phyloP scores from a whole-genome alignment of 2,888 invertebrate species.

The Tholera decimalis region DNA sequence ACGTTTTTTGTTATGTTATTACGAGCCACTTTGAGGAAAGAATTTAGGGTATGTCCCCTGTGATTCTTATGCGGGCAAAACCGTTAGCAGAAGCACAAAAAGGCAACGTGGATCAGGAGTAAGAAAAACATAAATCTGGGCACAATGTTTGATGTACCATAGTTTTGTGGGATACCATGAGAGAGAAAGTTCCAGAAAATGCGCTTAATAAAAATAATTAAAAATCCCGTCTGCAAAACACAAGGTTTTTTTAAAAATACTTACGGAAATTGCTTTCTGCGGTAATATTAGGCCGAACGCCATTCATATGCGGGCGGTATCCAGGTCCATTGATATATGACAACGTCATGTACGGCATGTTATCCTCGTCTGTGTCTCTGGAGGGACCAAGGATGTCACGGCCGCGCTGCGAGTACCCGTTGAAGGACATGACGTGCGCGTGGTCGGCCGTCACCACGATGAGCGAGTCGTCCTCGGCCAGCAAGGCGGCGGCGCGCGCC shows the following conservation, averaged over 20 bases:
- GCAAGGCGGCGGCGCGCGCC: conserved; percentile 80
- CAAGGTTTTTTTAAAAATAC: conserved; percentile 4
- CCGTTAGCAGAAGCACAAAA: no score
- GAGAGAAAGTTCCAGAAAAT: no score
- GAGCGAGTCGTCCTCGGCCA: conserved; percentile 91
- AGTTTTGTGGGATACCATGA: no score
- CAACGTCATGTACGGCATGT: conserved; percentile 89
- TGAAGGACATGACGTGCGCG: conserved; percentile 93
- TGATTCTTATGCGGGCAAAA: no score
- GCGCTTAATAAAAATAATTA: no score
- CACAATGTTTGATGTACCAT: no score
- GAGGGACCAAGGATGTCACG: conserved; percentile 70
- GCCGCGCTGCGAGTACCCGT: conserved; percentile 92
- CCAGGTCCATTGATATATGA: conserved; percentile 91
- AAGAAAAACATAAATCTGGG: no score
- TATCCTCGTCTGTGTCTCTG: conserved; percentile 10
- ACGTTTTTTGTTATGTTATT: no score
- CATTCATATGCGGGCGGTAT: conserved; percentile 43
- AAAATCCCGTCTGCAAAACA: no score
- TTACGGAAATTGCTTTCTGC: conserved; percentile 42
- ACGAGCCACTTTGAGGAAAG: no score
- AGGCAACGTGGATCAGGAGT: no score
- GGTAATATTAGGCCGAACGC: conserved; percentile 44
- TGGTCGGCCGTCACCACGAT: conserved; percentile 95
- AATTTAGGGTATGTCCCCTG: no score